A percentile compares a stretch with the other conserved stretches of the same genome.
Conservation (phyloP, 2,888 invertebrate genomes). For the Trichopoda pennipes region DNA sequence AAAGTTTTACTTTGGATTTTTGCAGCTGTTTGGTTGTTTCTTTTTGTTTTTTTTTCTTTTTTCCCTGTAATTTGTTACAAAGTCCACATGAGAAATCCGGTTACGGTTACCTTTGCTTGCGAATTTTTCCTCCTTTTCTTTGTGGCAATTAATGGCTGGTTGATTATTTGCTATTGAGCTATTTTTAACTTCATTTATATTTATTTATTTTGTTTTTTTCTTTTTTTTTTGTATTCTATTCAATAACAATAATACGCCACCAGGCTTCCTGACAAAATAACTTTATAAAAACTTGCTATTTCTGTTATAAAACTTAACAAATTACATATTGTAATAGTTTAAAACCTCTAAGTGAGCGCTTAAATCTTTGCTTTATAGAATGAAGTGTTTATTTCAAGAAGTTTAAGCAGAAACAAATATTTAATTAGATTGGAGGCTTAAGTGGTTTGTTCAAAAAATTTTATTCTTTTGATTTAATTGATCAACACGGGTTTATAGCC, state of each 20-base stretch:
- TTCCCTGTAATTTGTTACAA: slow-evolving; percentile 29
- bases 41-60: too few species aligned
- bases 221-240: slow-evolving; percentile 15
- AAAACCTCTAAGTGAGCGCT: slow-evolving; percentile 4
- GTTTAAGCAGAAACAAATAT: too few species aligned
- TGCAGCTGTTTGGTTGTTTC: slow-evolving; percentile 40
- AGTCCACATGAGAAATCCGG: slow-evolving; percentile 57
- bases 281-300: slow-evolving; percentile 49
- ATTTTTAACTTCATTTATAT: slow-evolving; percentile 59
- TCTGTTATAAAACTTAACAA: slow-evolving; percentile 51
- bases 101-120: slow-evolving; percentile 47
- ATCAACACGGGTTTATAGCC: too few species aligned
- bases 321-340: slow-evolving; percentile 26
- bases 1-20: slow-evolving; percentile 23
- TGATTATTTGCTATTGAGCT: slow-evolving; percentile 39
- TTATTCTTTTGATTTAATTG: too few species aligned
- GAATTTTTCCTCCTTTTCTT: slow-evolving; percentile 42
- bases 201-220: slow-evolving; percentile 28
- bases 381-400: too few species aligned
- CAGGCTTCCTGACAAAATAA: slow-evolving; percentile 9
- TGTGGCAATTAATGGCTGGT: slow-evolving; percentile 13
- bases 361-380: neutral
- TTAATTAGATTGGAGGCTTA: too few species aligned
- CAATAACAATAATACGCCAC: slow-evolving; percentile 18
- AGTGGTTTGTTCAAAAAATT: too few species aligned